Evolutionary conservation across 2,888 invertebrate species (phyloP).

Genomic region (Ochropacha duplaris): DNA sequence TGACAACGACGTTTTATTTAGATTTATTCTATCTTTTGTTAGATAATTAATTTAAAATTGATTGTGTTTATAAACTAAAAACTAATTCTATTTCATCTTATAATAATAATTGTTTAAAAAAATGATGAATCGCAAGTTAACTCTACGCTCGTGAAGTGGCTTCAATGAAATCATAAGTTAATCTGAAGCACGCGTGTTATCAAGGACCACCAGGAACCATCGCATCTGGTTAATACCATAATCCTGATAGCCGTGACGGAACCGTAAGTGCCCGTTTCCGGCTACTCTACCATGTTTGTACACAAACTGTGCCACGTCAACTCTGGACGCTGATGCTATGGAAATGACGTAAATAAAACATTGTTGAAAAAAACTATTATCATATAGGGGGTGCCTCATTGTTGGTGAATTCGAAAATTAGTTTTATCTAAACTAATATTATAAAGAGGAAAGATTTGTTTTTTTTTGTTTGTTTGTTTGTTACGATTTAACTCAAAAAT

Average conservation of each 20-base stretch:
- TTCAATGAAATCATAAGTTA: conserved; percentile 38
- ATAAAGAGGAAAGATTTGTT: too few species aligned
- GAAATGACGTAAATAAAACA: neutral
- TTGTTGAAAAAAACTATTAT: neutral
- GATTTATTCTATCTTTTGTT: too few species aligned
- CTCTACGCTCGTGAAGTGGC: conserved; percentile 13
- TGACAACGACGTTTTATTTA: too few species aligned
- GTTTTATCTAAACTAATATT: neutral
- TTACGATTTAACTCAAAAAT: too few species aligned
- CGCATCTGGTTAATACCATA: conserved; percentile 70
- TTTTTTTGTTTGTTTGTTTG: too few species aligned
- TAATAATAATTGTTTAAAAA: neutral
- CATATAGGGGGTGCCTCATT: neutral
- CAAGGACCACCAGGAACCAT: conserved; percentile 57
- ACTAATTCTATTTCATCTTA: too few species aligned
- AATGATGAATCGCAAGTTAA: neutral
- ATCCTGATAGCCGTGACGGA: conserved; percentile 65
- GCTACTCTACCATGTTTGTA: conserved; percentile 21
- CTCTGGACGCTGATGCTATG: neutral
- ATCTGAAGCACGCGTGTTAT: conserved; percentile 38
- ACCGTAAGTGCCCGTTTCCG: conserved; percentile 55
- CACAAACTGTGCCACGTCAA: conserved; percentile 12
- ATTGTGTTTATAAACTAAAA: too few species aligned
- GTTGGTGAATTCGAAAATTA: neutral
- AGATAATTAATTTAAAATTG: too few species aligned